Evolutionary conservation across 2,888 invertebrate species (phyloP).

Genomic region (Lasioglossum lativentre): DNA sequence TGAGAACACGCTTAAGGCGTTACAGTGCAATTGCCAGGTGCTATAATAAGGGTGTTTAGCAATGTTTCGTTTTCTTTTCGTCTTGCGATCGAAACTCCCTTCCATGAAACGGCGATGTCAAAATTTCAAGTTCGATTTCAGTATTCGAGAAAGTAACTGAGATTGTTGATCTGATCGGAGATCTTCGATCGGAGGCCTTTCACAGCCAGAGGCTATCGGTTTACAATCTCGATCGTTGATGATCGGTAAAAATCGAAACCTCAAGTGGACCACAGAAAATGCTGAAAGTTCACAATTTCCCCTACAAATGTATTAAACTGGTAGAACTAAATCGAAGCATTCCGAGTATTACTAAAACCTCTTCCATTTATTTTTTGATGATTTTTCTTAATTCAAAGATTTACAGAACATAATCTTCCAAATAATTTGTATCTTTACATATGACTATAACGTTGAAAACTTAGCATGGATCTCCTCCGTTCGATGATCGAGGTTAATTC

Average conservation of each 20-base stretch:
- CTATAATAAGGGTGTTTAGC: background rate
- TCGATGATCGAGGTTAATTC: background rate
- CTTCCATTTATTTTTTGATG: background rate
- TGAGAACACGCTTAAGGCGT: background rate
- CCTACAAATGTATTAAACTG: background rate
- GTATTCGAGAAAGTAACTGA: background rate
- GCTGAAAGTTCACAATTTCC: background rate
- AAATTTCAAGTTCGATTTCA: conserved; percentile 1
- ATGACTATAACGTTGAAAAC: background rate
- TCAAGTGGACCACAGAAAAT: background rate
- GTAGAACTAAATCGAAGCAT: background rate
- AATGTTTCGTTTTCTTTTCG: background rate
- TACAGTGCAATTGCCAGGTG: conserved; percentile 10
- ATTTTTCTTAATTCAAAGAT: background rate
- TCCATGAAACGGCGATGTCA: background rate
- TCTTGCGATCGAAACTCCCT: background rate
- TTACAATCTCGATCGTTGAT: background rate
- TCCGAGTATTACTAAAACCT: background rate
- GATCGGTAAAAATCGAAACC: background rate
- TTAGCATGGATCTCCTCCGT: background rate
- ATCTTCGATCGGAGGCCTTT: background rate
- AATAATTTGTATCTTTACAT: no score
- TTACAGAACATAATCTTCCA: no score
- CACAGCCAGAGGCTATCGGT: background rate
- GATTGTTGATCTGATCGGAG: background rate